Conservation (phyloP, 2,888 invertebrate species). For the Venusia cambrica region DNA sequence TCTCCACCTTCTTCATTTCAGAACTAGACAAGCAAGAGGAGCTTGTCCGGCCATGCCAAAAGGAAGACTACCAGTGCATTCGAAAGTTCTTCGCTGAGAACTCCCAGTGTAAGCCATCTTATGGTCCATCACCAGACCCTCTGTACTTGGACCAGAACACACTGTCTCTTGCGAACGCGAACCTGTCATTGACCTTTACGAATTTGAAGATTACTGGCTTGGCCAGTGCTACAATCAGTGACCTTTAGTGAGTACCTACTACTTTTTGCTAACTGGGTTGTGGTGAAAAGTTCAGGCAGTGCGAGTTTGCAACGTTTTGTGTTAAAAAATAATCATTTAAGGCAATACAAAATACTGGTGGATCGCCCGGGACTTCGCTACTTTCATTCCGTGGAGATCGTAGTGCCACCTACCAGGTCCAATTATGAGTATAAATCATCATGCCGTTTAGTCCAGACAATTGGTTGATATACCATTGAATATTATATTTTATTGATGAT, state of each 20-base stretch:
- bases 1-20: constrained; percentile 1
- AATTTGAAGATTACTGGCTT: constrained; percentile 30
- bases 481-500: no score
- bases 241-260: constrained; percentile 35
- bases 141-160: constrained; percentile 15
- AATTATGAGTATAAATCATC: no score
- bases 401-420: no score
- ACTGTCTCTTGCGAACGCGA: constrained; percentile 24
- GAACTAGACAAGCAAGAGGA: constrained; percentile 19
- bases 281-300: no score
- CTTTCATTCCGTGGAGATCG: no score
- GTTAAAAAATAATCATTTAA: no score
- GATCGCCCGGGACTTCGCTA: no score
- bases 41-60: constrained; percentile 27
- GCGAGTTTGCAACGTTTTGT: no score
- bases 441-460: no score
- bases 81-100: constrained; percentile 27
- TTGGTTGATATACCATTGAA: no score
- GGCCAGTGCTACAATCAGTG: constrained; percentile 26
- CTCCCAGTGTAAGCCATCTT: constrained; percentile 26
- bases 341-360: no score
- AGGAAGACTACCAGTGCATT: constrained; percentile 32
- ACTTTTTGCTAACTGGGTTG: no score
- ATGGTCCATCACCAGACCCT: constrained; percentile 31
- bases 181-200: constrained; percentile 24